phyloP scores from a whole-genome alignment of 2,113 vertebrate genomes.

The Gobius niger region DNA sequence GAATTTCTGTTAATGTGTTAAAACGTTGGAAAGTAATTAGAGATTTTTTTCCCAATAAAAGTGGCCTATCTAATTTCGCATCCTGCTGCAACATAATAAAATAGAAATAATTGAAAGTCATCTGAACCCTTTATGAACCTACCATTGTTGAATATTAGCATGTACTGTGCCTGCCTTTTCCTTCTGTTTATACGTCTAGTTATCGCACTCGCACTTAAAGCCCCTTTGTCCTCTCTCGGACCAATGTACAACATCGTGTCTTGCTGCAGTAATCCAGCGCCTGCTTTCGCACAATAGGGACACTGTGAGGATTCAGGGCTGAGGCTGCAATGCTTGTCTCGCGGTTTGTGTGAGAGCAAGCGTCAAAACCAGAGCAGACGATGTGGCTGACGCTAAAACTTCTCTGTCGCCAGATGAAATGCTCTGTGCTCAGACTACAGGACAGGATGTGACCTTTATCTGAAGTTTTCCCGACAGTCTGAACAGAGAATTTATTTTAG shows the following conservation, averaged over 20 bases:
- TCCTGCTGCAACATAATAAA: no score
- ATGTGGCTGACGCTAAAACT: constrained; percentile 33
- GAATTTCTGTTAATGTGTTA: no score
- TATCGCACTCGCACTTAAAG: constrained; percentile 58
- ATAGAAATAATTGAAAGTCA: no score
- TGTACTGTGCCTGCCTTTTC: constrained; percentile 58
- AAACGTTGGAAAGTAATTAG: no score
- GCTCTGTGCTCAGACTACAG: constrained; percentile 13
- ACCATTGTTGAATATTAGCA: constrained; percentile 32
- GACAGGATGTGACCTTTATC: no score
- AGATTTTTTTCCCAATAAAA: no score
- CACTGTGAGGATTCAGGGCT: constrained; percentile 49
- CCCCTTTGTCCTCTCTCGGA: constrained; percentile 58
- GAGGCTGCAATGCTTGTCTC: constrained; percentile 38
- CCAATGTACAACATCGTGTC: constrained; percentile 58
- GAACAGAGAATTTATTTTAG: no score
- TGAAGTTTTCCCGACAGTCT: no score
- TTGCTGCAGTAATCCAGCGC: constrained; percentile 48
- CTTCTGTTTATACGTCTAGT: constrained; percentile 53
- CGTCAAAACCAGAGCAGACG: constrained; percentile 33
- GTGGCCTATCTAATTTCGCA: no score
- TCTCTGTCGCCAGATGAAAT: constrained; percentile 20
- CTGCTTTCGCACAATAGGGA: constrained; percentile 57
- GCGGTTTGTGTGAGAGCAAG: constrained; percentile 26
- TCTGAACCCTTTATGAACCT: no score